Evolutionary conservation across 2,113 vertebrate genomes (phyloP).

Genomic region (Pimephales promelas): DNA sequence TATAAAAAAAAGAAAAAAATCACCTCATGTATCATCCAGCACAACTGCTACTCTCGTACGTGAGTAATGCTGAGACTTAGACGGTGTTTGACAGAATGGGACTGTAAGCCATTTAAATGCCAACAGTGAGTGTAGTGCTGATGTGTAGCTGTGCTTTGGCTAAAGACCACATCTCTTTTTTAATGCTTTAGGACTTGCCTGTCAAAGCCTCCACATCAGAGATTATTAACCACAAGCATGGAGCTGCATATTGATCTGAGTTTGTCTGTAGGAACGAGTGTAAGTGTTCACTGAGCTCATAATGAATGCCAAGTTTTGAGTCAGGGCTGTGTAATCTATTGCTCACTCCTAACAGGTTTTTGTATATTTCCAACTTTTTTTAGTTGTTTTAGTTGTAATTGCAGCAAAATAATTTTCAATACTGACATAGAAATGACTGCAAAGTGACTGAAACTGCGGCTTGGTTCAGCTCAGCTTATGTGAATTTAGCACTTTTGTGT

Average conservation of each 20-base stretch:
- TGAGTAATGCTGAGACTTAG: slow-evolving; percentile 18
- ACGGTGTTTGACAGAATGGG: slow-evolving; percentile 39
- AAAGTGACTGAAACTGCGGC: background rate
- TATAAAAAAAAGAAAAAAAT: background rate
- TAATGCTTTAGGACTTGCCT: slow-evolving; percentile 44
- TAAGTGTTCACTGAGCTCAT: slow-evolving; percentile 8
- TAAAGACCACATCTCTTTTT: slow-evolving; percentile 40
- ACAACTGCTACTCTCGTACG: background rate
- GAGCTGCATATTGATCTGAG: slow-evolving; percentile 26
- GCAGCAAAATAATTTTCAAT: background rate
- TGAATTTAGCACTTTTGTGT: background rate
- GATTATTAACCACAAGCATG: slow-evolving; percentile 13
- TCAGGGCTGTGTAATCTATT: background rate
- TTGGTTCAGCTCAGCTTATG: background rate
- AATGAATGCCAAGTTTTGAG: background rate
- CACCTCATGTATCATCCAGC: slow-evolving; percentile 12
- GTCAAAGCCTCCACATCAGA: slow-evolving; percentile 44
- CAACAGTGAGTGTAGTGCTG: slow-evolving; percentile 35
- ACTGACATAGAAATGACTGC: background rate
- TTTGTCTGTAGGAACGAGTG: background rate
- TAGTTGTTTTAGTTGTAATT: background rate
- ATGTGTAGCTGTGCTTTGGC: slow-evolving; percentile 29
- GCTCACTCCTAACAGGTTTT: background rate
- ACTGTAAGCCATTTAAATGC: slow-evolving; percentile 40
- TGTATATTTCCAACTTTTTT: background rate